Evolutionary conservation across 2,797 vertebrate species (phyloP).

Genomic region (Glyptemys insculpta): DNA sequence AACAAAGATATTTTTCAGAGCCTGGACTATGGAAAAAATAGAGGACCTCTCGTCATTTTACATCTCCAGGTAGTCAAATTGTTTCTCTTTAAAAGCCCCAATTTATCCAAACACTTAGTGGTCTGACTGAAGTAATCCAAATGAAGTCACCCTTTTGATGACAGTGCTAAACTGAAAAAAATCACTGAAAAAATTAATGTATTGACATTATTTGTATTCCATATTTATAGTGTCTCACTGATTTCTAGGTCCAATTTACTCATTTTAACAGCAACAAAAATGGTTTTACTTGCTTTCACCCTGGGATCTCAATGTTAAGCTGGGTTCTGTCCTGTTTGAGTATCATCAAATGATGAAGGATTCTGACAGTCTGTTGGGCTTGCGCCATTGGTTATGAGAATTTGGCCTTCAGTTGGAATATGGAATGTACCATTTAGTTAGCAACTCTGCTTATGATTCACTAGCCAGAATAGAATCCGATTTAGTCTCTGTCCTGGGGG

Average conservation of each 20-base stretch:
- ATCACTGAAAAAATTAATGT: neutral
- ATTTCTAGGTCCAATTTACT: conserved; percentile 6
- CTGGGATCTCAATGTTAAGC: neutral
- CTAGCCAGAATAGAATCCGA: neutral
- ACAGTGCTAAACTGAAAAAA: neutral
- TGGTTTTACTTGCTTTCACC: conserved; percentile 11
- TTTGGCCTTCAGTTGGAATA: neutral
- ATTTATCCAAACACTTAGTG: neutral
- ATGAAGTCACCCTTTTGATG: neutral
- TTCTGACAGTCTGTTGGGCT: conserved; percentile 14
- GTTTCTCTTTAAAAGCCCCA: too few relatives aligned
- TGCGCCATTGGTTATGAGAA: neutral
- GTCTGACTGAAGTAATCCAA: neutral
- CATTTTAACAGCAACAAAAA: neutral
- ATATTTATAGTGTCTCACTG: neutral
- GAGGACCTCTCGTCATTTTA: too few relatives aligned
- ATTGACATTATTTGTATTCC: neutral
- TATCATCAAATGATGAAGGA: conserved; percentile 1
- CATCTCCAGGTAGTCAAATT: too few relatives aligned
- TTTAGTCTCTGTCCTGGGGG: neutral
- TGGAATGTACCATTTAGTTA: neutral
- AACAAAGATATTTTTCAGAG: too few relatives aligned
- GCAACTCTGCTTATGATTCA: neutral
- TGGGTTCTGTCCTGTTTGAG: neutral
- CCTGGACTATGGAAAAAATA: too few relatives aligned